phyloP scores from a whole-genome alignment of 30 jellyfish, hydroid and myxozoan genomes.

The Turritopsis dohrnii region DNA sequence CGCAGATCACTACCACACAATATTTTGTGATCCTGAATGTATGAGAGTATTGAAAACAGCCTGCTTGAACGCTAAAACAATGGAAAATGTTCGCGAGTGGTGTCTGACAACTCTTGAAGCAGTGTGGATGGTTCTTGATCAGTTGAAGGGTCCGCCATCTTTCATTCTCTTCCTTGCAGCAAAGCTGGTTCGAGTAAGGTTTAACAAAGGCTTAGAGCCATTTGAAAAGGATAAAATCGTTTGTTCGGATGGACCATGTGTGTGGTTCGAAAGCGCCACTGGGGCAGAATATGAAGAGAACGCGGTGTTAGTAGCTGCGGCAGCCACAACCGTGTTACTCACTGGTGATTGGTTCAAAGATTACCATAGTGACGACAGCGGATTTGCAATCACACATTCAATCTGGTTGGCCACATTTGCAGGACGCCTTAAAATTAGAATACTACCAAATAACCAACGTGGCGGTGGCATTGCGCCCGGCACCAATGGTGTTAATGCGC shows the following conservation, averaged over 20 bases:
- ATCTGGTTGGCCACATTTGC: conserved; percentile 22
- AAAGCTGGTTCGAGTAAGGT: not conserved
- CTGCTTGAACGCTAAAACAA: not conserved
- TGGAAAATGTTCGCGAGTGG: conserved; percentile 22
- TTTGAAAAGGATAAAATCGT: not conserved
- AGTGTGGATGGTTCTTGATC: not conserved
- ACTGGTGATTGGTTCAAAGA: conserved; percentile 7
- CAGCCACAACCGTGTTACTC: conserved; percentile 16
- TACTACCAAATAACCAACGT: not conserved
- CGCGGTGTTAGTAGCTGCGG: conserved; percentile 25
- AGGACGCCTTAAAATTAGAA: conserved; percentile 5
- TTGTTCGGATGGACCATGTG: not conserved
- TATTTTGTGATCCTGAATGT: conserved; percentile 7
- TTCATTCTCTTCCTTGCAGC: conserved; percentile 13
- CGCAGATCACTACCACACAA: not conserved
- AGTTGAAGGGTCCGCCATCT: conserved; percentile 23
- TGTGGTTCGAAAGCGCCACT: not conserved
- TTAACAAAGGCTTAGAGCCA: not conserved
- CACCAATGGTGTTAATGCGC: not conserved
- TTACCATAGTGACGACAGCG: conserved; percentile 17
- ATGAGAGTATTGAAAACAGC: not conserved
- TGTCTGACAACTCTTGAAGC: conserved; percentile 19
- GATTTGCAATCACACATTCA: conserved; percentile 22
- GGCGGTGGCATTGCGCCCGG: too few species aligned
- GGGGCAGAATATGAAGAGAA: conserved; percentile 8